Conservation (phyloP, 2,113 vertebrate genomes). For the Argyrosomus japonicus region DNA sequence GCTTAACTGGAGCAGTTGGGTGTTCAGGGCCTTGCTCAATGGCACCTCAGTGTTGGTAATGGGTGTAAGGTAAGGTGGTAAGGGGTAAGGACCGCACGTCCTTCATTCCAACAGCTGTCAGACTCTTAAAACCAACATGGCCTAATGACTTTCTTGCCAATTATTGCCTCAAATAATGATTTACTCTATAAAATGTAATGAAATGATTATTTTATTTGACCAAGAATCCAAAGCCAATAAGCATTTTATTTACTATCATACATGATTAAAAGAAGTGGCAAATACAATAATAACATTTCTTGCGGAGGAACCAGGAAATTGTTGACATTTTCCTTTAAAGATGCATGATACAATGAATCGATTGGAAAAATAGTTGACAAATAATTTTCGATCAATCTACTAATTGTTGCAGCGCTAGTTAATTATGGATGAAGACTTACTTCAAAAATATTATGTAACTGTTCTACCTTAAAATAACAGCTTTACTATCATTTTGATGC, state of each 20-base stretch:
- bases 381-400: background rate
- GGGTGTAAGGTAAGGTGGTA: no score
- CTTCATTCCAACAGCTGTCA: background rate
- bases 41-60: background rate
- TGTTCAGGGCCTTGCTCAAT: background rate
- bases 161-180: background rate
- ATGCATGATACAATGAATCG: background rate
- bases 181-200: background rate
- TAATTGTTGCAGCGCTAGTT: background rate
- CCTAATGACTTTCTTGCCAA: no score
- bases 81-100: no score
- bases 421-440: background rate
- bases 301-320: background rate
- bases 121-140: background rate
- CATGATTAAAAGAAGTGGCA: background rate
- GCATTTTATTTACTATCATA: background rate
- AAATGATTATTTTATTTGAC: background rate
- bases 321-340: background rate
- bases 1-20: background rate
- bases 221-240: background rate
- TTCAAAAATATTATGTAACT: background rate
- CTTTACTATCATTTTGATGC: no score
- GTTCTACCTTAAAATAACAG: background rate
- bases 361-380: background rate
- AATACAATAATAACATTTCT: background rate